Evolutionary conservation across 2,797 vertebrate genomes (phyloP), one percentile per base, ranked within the genome.

Genomic region (Spheniscus humboldti): DNA sequence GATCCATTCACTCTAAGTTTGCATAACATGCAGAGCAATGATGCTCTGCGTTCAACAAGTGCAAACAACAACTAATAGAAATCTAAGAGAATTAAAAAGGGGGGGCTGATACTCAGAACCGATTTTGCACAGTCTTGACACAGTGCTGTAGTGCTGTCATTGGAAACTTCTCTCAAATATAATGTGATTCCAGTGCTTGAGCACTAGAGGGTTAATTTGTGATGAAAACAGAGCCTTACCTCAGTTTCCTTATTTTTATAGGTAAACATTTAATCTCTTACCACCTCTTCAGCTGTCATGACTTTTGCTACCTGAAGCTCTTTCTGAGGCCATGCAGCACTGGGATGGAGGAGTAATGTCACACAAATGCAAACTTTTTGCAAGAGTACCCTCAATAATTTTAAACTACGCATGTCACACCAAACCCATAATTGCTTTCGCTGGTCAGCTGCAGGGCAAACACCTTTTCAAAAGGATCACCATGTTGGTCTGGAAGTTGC

Each of bases 161-260:
- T 48, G 50, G 13, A 79, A 88, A 72, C 15, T 52, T 25, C n/a
- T 53, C 28, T 16, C 31, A 72, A 72, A 66, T 31, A 41, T 11
- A 73, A 41, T 37, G 62, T 24, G 83, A 31, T 94, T 88, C 50
- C 62, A 83, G 37, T 27, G n/a, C 83, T 43, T 90, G 50, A 93
- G 64, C 87, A 94, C 92, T 88, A 94, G 90, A 96, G 68, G 90
- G 78, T 93, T 62, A 96, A 43, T 45, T 55, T 0, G 12, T 28
- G 18, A 88, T 33, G 60, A 88, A 93, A 94, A 72, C 2, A 60
- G 10, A 79, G 24, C 15, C 33, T 59, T 75, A 84, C 84, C 95
- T 96, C 88, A 90, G 89, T 96, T 97, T 92, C 78, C 81, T 88
- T 43, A 68, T 60, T 88, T 89, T 72, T 25, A n/a, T 6, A 55